These are phyloP conservation scores for Odontomyia ornata DNA, from an alignment of 2,888 invertebrate species.

Conservation along the genomic window DNA sequence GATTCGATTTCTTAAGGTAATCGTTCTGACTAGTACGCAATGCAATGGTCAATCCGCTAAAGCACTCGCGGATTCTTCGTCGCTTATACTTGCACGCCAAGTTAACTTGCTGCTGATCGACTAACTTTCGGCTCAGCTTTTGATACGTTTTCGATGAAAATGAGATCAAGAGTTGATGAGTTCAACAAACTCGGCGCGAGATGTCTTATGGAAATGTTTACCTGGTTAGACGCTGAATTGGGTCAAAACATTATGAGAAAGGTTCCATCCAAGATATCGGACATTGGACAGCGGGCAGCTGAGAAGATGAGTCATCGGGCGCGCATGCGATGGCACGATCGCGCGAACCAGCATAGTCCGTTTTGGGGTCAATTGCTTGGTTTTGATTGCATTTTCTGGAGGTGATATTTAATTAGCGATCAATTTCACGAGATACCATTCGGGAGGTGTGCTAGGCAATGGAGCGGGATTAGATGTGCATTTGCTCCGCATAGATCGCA, in stretches of 20 bases:
- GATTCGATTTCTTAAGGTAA: conserved; percentile 30
- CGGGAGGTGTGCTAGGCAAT: background rate
- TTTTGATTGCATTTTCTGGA: conserved; percentile 17
- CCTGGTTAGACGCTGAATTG: conserved; percentile 41
- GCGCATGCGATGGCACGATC: background rate
- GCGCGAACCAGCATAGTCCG: background rate
- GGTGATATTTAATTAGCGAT: conserved; percentile 16
- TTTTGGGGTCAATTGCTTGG: conserved; percentile 27
- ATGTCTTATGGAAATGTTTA: conserved; percentile 41
- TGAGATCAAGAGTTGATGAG: conserved; percentile 44
- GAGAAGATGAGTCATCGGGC: background rate
- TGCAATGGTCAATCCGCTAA: background rate
- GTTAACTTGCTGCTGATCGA: background rate
- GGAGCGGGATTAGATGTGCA: background rate
- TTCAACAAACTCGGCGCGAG: conserved; percentile 41
- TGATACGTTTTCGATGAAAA: conserved; percentile 42
- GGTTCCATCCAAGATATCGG: conserved; percentile 16
- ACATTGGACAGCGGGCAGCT: conserved; percentile 37
- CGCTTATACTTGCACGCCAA: too few relatives aligned
- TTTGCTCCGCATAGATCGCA: background rate
- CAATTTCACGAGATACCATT: conserved; percentile 3
- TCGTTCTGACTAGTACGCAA: background rate
- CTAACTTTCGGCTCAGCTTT: conserved; percentile 1
- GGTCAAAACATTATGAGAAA: conserved; percentile 43
- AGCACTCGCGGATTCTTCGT: background rate